Base-by-base conservation (phyloP, 2,888 invertebrate species). In the Andrena minutula region DNA sequence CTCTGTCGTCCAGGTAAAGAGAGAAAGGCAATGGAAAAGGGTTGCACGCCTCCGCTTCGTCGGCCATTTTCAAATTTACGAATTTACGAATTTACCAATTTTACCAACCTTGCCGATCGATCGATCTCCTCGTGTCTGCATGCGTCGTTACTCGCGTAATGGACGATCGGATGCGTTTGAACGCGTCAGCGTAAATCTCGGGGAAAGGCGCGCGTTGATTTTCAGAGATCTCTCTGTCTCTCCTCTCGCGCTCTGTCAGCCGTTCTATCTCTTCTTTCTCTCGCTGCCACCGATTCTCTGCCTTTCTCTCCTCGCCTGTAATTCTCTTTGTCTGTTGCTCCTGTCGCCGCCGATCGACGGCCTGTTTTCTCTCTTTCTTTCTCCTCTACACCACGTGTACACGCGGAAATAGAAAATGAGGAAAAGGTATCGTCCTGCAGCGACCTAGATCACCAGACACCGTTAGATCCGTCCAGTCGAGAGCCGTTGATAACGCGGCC, bases 361-460 rank as follows among this genome's bases (percentile, higher is more conserved):
- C 47, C 32, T 16, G 28, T 35, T 65, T 35, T 51, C 75, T 61
- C 32, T 47, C 63, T 51, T 32, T 58, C 64, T 64, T 35, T 58
- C 30, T 68, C 61, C 20, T 26, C 23, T 63, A 16, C 12, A 12
- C 16, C 16, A 61, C 49, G 68, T 53, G 66, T 16, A 28, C 47
- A 41, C 58, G 51, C n/a, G 60, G 51, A 60, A 49, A 65, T 47
- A 70, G 61, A 71, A 32, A 60, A 82, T 16, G 53, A 71, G 63
- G 35, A 66, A 68, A 69, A 76, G 23, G 51, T 61, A 78, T 84
- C 78, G 64, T 86, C 75, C 87, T 73, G 73, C 30, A 63, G 35
- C 75, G 73, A 81, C 79, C 86, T 75, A 82, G 82, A 85, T 86
- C 79, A 60, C 56, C 66, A 61, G 71, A 72, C 66, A 84, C 84